phyloP scores from a whole-genome alignment of 2,113 vertebrate genomes.

The Leptobrachium leishanense region DNA sequence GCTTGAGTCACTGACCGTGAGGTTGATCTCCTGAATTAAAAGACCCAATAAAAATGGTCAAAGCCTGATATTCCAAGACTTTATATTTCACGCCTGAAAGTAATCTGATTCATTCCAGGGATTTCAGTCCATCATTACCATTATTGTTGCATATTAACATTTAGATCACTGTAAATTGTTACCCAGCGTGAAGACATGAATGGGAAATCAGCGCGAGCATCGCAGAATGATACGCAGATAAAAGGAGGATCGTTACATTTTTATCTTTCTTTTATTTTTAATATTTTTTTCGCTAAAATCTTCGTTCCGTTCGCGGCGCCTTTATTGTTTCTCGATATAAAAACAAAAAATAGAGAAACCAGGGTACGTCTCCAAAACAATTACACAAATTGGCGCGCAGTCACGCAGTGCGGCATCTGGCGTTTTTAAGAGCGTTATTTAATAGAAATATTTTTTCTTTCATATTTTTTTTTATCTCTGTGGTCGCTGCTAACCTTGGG shows the following conservation, averaged over 20 bases:
- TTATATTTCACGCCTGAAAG: neutral
- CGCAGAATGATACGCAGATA: conserved; percentile 5
- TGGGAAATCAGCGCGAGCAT: neutral
- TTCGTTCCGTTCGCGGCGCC: neutral
- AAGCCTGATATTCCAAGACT: no score
- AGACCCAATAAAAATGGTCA: no score
- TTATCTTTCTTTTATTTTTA: no score
- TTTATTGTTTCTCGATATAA: conserved; percentile 6
- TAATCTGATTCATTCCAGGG: conserved; percentile 1
- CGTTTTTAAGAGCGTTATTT: neutral
- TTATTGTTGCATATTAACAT: conserved; percentile 20
- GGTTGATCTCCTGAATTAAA: no score
- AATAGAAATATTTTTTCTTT: neutral
- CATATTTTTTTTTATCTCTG: neutral
- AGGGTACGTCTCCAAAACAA: conserved; percentile 4
- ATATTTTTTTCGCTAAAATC: neutral
- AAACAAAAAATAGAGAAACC: neutral
- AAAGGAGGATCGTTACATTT: conserved; percentile 1
- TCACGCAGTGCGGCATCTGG: conserved; percentile 7
- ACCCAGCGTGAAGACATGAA: neutral
- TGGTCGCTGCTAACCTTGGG: conserved; percentile 11
- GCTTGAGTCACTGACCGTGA: neutral
- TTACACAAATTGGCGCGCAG: conserved; percentile 7
- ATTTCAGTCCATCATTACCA: conserved; percentile 6
- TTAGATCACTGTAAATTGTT: conserved; percentile 11